Conservation (phyloP, 2,888 invertebrate species). For the Acanthosepion lycidas region DNA sequence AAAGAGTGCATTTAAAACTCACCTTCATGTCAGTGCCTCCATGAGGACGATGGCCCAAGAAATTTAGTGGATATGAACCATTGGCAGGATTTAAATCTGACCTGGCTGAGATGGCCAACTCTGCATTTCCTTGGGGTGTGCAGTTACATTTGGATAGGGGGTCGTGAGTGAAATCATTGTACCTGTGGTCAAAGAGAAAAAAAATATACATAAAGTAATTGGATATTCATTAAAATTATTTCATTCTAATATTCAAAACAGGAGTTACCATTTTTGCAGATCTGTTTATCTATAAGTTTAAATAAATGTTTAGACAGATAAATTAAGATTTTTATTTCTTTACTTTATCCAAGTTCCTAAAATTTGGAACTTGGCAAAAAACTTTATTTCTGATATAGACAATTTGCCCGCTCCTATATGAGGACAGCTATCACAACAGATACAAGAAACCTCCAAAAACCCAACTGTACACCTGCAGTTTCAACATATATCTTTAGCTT, state of each 20-base stretch:
- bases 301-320: too few species aligned
- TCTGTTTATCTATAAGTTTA: too few species aligned
- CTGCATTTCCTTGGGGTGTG: slow-evolving; percentile 82
- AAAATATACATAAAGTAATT: background rate
- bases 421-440: too few species aligned
- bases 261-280: too few species aligned
- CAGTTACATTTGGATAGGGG: slow-evolving; percentile 82
- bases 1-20: slow-evolving; percentile 53
- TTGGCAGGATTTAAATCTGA: slow-evolving; percentile 83
- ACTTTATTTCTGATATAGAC: too few species aligned
- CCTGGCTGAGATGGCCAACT: slow-evolving; percentile 83
- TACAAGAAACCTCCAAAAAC: too few species aligned
- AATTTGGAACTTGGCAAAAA: too few species aligned
- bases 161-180: slow-evolving; percentile 83
- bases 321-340: too few species aligned
- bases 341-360: too few species aligned
- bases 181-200: slow-evolving; percentile 75
- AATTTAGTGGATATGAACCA: slow-evolving; percentile 83
- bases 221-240: background rate
- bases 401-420: too few species aligned
- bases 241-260: background rate
- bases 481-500: too few species aligned
- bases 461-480: too few species aligned
- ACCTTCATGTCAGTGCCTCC: slow-evolving; percentile 84
- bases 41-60: slow-evolving; percentile 82